These are phyloP conservation scores for Chelon labrosus DNA, from an alignment of 2,797 vertebrate genomes.

Conservation along the genomic window DNA sequence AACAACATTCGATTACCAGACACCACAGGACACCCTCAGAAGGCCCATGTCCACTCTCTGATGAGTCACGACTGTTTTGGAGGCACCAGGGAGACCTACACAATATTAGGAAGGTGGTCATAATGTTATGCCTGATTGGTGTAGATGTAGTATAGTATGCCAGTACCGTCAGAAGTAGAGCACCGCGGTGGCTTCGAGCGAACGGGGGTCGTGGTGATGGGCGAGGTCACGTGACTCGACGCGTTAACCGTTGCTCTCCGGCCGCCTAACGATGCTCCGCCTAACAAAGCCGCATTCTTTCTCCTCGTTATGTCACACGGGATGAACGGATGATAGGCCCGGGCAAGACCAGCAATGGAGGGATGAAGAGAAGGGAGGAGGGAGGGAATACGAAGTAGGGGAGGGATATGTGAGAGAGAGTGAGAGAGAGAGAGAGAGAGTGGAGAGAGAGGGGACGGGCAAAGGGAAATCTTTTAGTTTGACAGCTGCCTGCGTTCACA, in stretches of 20 bases:
- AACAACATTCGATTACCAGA: too few species aligned
- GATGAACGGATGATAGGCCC: constrained; percentile 62
- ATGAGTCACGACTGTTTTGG: too few species aligned
- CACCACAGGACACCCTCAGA: too few species aligned
- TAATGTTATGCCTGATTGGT: too few species aligned
- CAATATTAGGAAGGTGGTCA: too few species aligned
- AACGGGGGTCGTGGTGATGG: constrained; percentile 56
- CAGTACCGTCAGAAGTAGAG: not conserved
- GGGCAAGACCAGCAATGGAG: constrained; percentile 44
- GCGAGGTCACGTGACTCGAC: constrained; percentile 54
- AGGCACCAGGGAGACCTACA: too few species aligned
- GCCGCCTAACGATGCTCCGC: constrained; percentile 17
- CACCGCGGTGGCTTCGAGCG: constrained; percentile 20
- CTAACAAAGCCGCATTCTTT: constrained; percentile 59
- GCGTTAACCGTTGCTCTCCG: constrained; percentile 15
- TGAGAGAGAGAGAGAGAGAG: constrained; percentile 44
- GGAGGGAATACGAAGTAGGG: constrained; percentile 50
- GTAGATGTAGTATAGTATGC: too few species aligned
- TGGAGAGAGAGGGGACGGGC: constrained; percentile 37
- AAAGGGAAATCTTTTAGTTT: constrained; percentile 72
- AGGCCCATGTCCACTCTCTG: too few species aligned
- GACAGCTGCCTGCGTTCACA: constrained; percentile 66
- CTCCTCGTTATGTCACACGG: constrained; percentile 61
- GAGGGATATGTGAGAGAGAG: constrained; percentile 41
- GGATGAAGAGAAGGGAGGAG: constrained; percentile 39